Evolutionary conservation across 2,888 invertebrate species (phyloP), one percentile per base, ranked within the genome.

Genomic region (Archips xylosteana): DNA sequence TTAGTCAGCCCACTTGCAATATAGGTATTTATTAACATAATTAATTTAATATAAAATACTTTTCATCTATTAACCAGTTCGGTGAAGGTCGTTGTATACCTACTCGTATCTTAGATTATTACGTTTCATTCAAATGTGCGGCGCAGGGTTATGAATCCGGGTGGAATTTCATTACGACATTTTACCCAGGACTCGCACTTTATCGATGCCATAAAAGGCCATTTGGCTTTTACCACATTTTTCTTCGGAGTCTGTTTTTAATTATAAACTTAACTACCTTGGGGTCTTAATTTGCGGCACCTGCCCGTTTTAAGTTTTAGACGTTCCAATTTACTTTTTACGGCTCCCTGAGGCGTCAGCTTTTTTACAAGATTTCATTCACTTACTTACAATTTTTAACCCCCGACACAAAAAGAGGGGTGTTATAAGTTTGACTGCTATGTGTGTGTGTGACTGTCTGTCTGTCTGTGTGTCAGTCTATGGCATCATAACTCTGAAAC

Each of bases 141-240:
- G 66, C 62, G 61, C 34, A 71, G 75, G 81, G 85, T 86, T 89
- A 89, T 88, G 87, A 87, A 87, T 87, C 85, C 79, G 79, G 82
- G 75, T 69, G 89, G 89, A 89, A 89, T 90, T 90, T 89, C 87
- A 88, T 90, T 88, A 88, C 78, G 82, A 83, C 83, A 87, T 87
- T 86, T 87, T 82, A 63, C 76, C 79, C 82, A 83, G 75, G 77
- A 71, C 74, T 78, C 72, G 76, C 39, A 73, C 78, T 79, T 80
- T 81, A 82, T 83, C 79, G 81, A 81, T 76, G 81, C 78, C 75
- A 76, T 77, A 77, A 78, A 82, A 79, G 78, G 78, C 71, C 78
- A 78, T 69, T 78, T 79, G 72, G 71, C 77, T 47, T 63, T 75
- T 63, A 47, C 59, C 57, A 32, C 57, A 62, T 61, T 73, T 39